Percentiles rank a stretch among this genome's conserved stretches.
These are phyloP conservation scores for Palloptera scutellata DNA, from an alignment of 2,888 invertebrate species.

Conservation along the genomic window DNA sequence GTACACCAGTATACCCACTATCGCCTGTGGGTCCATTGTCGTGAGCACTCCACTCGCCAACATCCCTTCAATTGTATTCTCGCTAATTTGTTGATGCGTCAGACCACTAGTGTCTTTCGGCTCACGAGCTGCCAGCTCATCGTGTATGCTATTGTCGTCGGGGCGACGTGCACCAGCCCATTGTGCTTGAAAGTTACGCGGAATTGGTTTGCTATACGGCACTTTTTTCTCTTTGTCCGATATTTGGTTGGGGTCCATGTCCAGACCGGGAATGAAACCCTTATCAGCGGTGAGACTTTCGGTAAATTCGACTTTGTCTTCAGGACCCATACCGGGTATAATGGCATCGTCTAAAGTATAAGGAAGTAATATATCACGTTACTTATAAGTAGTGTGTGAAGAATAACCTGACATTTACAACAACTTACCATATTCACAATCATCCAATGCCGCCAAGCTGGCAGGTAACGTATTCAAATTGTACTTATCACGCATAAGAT, in stretches of 20 bases:
- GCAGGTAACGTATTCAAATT: conserved; percentile 91
- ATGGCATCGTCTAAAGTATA: conserved; percentile 72
- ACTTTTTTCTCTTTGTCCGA: conserved; percentile 82
- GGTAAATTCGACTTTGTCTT: conserved; percentile 85
- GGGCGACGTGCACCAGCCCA: conserved; percentile 84
- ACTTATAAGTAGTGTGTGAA: neutral
- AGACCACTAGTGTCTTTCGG: conserved; percentile 67
- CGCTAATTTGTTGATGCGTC: conserved; percentile 74
- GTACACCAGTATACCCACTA: conserved; percentile 83
- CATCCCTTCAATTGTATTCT: conserved; percentile 74
- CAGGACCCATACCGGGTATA: conserved; percentile 98
- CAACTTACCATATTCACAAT: conserved; percentile 73
- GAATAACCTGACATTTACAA: neutral
- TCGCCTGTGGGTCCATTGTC: conserved; percentile 80
- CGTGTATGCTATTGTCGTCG: conserved; percentile 61
- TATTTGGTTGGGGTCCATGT: conserved; percentile 74
- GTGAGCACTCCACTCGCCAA: conserved; percentile 73
- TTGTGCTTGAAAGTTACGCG: conserved; percentile 94
- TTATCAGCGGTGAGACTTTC: conserved; percentile 70
- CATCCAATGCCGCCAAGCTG: conserved; percentile 77
- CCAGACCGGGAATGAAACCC: conserved; percentile 82
- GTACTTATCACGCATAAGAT: conserved; percentile 97
- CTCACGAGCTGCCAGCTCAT: conserved; percentile 64
- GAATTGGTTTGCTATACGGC: conserved; percentile 95
- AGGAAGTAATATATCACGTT: neutral